A percentile compares a stretch with the other conserved stretches of the same genome.
These are phyloP conservation scores for Stomatorhinus walkeri DNA, from an alignment of 2,797 vertebrate species.

Conservation along the genomic window DNA sequence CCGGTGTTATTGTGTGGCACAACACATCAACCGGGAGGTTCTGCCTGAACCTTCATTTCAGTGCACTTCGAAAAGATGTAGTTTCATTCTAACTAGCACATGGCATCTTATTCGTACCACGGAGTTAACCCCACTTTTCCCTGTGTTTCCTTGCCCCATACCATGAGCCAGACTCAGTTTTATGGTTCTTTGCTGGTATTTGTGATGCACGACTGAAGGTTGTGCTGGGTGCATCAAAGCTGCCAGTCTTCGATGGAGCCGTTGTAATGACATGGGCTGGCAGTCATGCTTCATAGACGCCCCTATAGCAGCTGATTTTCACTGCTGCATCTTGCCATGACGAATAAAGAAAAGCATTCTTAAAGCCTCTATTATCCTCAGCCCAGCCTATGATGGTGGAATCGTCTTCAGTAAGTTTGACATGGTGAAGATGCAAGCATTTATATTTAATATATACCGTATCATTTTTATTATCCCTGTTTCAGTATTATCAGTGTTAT, in stretches of 20 bases:
- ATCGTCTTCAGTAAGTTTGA: neutral
- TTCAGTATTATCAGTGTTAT: neutral
- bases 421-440: neutral
- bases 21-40: neutral
- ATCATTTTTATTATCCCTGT: neutral
- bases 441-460: neutral
- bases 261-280: neutral
- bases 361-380: neutral
- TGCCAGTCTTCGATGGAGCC: neutral
- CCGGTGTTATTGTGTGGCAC: neutral
- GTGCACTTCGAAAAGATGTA: neutral
- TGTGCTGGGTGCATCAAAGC: neutral
- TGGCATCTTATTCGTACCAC: neutral
- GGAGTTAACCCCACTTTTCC: neutral
- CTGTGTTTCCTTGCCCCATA: neutral
- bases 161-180: neutral
- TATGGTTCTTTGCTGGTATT: neutral
- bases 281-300: neutral
- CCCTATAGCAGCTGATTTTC: neutral
- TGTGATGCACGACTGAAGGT: neutral
- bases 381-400: neutral
- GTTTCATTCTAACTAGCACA: neutral
- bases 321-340: neutral
- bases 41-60: neutral
- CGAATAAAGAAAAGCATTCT: neutral